Percentiles rank a stretch among this genome's conserved stretches.
Evolutionary conservation across 2,797 vertebrate species (phyloP).

Genomic region (Eremophila alpestris): DNA sequence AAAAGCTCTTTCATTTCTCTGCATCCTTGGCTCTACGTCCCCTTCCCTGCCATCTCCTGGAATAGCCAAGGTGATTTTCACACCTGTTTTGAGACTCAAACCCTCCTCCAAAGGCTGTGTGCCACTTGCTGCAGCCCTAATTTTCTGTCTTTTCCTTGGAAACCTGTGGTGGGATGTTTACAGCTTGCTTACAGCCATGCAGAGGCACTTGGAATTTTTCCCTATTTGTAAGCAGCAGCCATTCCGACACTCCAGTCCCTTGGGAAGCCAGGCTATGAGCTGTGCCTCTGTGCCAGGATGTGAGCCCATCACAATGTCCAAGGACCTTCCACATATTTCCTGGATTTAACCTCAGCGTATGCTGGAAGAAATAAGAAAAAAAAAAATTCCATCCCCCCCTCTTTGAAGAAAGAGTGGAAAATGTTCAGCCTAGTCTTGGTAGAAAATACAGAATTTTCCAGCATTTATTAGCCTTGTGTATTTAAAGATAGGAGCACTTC

Average conservation of each 20-base stretch:
- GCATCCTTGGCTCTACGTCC: not conserved
- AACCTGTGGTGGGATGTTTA: not conserved
- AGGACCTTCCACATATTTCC: not conserved
- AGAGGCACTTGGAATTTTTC: not conserved
- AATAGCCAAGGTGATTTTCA: not conserved
- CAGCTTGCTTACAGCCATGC: not conserved
- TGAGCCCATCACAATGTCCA: not conserved
- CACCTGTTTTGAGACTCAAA: not conserved
- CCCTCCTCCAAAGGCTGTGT: not conserved
- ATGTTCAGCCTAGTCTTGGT: not conserved
- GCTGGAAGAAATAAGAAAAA: not conserved
- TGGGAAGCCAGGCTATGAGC: not conserved
- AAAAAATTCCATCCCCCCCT: not conserved
- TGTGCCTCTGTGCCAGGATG: not conserved
- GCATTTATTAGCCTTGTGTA: not conserved
- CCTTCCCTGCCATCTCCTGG: not conserved
- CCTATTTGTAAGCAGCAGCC: not conserved
- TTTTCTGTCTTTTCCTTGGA: not conserved
- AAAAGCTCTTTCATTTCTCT: not conserved
- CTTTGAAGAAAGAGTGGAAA: constrained; percentile 38
- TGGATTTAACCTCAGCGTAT: not conserved
- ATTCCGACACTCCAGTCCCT: not conserved
- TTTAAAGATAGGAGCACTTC: constrained; percentile 45
- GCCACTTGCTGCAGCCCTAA: not conserved
- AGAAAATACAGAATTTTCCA: constrained; percentile 17